phyloP scores from a whole-genome alignment of 1,140 invertebrate species.

The Caligus rogercresseyi region DNA sequence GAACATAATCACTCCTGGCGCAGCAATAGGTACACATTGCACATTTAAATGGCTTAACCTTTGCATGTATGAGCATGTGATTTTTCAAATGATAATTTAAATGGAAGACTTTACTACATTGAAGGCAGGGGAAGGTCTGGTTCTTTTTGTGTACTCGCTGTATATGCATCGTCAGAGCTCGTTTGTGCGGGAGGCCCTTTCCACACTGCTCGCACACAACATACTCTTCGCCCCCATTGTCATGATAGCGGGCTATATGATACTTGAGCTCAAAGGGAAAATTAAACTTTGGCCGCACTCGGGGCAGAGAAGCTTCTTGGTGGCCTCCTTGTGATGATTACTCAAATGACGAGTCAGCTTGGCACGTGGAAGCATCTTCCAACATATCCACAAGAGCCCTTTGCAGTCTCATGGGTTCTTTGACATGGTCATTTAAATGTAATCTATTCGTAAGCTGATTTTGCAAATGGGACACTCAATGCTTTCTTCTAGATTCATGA shows the following conservation, averaged over 20 bases:
- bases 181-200: neutral
- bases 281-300: slow-evolving; percentile 1
- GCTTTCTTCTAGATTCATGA: neutral
- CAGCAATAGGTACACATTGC: neutral
- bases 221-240: neutral
- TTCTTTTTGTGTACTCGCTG: neutral
- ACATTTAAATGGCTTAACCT: slow-evolving; percentile 8
- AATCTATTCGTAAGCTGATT: neutral
- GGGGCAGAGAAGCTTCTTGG: slow-evolving; percentile 2
- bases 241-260: neutral
- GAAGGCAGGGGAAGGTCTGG: neutral
- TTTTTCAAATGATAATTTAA: neutral
- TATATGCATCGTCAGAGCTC: neutral
- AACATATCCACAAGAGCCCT: neutral
- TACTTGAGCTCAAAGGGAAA: neutral
- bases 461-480: neutral
- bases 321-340: neutral
- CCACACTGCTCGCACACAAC: slow-evolving; percentile 9
- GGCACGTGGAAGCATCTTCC: neutral
- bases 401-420: neutral
- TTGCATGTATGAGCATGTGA: neutral
- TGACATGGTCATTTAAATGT: neutral
- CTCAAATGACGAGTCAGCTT: neutral
- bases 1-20: neutral
- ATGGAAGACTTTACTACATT: neutral